A percentile compares a stretch with the other conserved stretches of the same genome.
Evolutionary conservation across 2,888 invertebrate genomes (phyloP).

Genomic region (Drosophila gaucha): DNA sequence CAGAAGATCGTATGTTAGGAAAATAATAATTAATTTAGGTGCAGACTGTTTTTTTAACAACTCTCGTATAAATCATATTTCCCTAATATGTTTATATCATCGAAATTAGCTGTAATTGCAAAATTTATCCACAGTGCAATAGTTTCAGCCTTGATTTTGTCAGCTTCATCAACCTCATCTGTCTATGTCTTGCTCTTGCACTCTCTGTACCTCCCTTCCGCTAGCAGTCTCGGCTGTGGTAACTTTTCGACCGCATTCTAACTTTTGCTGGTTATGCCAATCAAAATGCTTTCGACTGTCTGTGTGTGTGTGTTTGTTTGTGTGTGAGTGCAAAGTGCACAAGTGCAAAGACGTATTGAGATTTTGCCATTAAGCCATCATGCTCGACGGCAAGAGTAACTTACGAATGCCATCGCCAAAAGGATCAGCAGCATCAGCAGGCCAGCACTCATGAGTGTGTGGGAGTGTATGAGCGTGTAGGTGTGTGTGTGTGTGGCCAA

Average conservation of each 20-base stretch:
- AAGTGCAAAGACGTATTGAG: conserved; percentile 65
- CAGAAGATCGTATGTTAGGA: too few relatives aligned
- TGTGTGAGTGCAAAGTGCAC: conserved; percentile 51
- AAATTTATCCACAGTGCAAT: conserved; percentile 2
- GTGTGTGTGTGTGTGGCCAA: conserved; percentile 16
- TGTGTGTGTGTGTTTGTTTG: neutral
- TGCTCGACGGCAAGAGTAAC: conserved; percentile 43
- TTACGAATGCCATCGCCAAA: conserved; percentile 51
- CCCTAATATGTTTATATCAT: too few relatives aligned
- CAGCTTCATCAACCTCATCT: conserved; percentile 13
- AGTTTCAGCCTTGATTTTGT: conserved; percentile 22
- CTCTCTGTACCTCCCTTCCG: neutral
- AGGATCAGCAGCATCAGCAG: conserved; percentile 71
- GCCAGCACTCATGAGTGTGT: neutral
- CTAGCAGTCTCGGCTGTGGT: conserved; percentile 24
- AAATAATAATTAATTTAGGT: too few relatives aligned
- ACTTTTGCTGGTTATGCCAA: conserved; percentile 59
- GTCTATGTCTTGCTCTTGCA: neutral
- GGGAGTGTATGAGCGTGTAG: neutral
- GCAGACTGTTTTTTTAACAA: too few relatives aligned
- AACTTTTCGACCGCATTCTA: conserved; percentile 50
- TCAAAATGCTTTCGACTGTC: conserved; percentile 37
- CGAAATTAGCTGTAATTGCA: neutral
- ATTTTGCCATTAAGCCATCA: conserved; percentile 65
- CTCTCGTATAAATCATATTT: too few relatives aligned